Percentiles rank a stretch among this genome's conserved stretches.
phyloP scores from a whole-genome alignment of 1,140 invertebrate species.

The Sitophilus oryzae region DNA sequence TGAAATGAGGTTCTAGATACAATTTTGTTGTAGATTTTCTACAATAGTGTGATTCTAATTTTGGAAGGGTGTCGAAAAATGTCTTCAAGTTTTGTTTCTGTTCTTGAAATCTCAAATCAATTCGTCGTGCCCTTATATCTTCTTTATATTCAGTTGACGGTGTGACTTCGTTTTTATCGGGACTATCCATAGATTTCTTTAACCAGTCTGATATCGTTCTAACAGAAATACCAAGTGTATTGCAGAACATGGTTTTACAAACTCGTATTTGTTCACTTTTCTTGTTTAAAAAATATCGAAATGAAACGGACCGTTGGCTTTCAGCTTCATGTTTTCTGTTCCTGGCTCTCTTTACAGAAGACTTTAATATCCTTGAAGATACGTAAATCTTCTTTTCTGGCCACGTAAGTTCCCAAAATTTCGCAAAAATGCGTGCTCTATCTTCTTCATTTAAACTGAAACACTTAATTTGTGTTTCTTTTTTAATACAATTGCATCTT shows the following conservation, averaged over 20 bases:
- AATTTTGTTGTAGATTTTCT: conserved; percentile 28
- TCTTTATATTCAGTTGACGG: conserved; percentile 6
- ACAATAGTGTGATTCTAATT: conserved; percentile 38
- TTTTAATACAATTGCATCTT: too few relatives aligned
- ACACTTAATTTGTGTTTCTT: too few relatives aligned
- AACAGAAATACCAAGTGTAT: conserved; percentile 1
- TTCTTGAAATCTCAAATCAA: neutral
- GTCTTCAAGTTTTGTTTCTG: conserved; percentile 4
- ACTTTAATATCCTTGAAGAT: conserved; percentile 1
- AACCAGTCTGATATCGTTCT: neutral
- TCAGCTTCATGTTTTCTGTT: neutral
- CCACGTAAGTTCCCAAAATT: conserved; percentile 8
- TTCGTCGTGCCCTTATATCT: neutral
- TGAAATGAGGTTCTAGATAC: conserved; percentile 32
- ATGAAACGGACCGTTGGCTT: conserved; percentile 1
- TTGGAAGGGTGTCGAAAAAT: conserved; percentile 29
- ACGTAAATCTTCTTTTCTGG: conserved; percentile 12
- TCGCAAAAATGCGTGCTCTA: conserved; percentile 1
- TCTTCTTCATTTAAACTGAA: conserved; percentile 7
- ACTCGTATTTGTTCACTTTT: conserved; percentile 11
- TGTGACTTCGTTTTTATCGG: neutral
- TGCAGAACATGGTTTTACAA: conserved; percentile 24
- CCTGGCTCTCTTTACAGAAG: too few relatives aligned
- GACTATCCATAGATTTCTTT: neutral
- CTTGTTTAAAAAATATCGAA: neutral